Base-by-base conservation (phyloP, 1,140 invertebrate genomes). In the Drosophila oshimai region DNA sequence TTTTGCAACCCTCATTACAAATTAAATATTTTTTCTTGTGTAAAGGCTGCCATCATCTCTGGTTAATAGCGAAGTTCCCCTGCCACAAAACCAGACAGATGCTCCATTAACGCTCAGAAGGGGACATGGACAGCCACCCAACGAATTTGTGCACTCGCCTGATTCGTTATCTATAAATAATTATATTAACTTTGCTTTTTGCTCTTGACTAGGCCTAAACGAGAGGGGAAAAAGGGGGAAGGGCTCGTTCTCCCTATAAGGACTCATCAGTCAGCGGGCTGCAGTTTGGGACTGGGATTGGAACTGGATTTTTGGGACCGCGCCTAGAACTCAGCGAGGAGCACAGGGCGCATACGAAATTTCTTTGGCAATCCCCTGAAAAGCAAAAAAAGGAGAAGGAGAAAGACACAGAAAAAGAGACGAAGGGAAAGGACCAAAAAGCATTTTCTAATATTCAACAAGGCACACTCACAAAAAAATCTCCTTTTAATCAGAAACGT, bases 171-270 rank as follows among this genome's bases (percentile, higher is more conserved):
- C 79, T 83, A 83, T 79, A 83, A 86, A 83, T 83, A 83, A 83
- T 86, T 83, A 83, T 83, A 83, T 83, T 86, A 83, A 83, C 79
- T 83, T 83, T 86, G 79, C 80, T 83, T 83, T 79, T 71, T 83
- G 80, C 54, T 74, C 57, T 68, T 28, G 61, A 41, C 58, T 65
- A 65, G 61, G 58, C 61, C 58, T 47, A n/a, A 45, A 12, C 22
- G 3, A 15, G 12, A 9, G 17, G 12, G 37, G n/a, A n/a, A n/a
- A n/a, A 10, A 2, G 20, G 1, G 18, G 15, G 13, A n/a, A 65
- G 17, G 67, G 58, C 53, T 10, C 9, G 12, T 17, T 13, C 41
- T 10, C 51, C 20, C 51, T 20, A 22, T 18, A 46, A 71, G 55
- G 54, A 58, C 45, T 71, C 44, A 71, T 71, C 67, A 45, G 39